Conservation (phyloP, 2,113 vertebrate genomes). For the Rattus rattus region DNA sequence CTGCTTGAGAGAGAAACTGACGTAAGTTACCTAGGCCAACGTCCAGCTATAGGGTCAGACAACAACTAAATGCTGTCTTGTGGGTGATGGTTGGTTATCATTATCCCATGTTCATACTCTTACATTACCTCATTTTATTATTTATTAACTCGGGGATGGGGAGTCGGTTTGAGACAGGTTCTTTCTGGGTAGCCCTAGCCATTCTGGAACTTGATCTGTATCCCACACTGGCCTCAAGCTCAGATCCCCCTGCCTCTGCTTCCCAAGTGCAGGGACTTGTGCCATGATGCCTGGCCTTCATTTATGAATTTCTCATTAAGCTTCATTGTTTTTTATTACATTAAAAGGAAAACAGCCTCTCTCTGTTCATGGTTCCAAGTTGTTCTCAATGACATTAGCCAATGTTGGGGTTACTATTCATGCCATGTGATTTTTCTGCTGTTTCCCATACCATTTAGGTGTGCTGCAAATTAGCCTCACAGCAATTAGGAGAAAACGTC, state of each 20-base stretch:
- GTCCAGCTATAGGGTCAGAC: not conserved
- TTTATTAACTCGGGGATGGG: not conserved
- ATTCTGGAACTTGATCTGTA: not conserved
- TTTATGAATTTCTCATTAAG: slow-evolving; percentile 1
- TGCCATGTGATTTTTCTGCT: not conserved
- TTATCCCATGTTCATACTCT: slow-evolving; percentile 4
- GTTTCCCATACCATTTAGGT: not conserved
- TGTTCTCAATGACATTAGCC: slow-evolving; percentile 47
- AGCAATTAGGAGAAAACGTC: not conserved
- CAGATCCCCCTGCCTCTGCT: not conserved
- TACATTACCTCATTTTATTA: slow-evolving; percentile 17
- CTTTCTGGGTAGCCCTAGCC: not conserved
- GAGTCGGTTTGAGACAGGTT: not conserved
- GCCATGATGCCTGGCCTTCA: not conserved
- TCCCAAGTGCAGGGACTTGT: not conserved
- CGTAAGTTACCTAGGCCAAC: not conserved
- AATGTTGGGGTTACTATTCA: slow-evolving; percentile 32
- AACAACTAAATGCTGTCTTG: not conserved
- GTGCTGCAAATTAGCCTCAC: slow-evolving; percentile 48
- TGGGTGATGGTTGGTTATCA: not conserved
- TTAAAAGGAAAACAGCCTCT: slow-evolving; percentile 2
- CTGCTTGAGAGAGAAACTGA: not conserved
- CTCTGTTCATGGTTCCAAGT: not conserved
- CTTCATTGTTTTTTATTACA: slow-evolving; percentile 22
- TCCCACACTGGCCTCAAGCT: not conserved